Conservation (phyloP, 2,113 vertebrate species). For the Phrynosoma blainvillii region DNA sequence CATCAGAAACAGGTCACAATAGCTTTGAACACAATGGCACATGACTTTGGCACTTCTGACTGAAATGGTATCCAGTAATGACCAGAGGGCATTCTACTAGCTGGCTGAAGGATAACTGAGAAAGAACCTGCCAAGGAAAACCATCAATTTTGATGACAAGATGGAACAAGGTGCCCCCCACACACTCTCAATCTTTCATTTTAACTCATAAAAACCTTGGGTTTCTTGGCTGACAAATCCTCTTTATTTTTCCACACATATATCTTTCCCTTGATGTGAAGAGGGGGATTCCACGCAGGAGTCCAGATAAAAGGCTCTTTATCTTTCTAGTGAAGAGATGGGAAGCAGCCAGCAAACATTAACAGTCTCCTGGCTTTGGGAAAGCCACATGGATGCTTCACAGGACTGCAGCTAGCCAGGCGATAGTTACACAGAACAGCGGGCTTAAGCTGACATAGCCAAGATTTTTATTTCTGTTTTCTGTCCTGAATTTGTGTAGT, state of each 20-base stretch:
- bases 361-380: not conserved
- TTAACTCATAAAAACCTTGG: slow-evolving; percentile 12
- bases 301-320: slow-evolving; percentile 42
- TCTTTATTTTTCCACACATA: slow-evolving; percentile 47
- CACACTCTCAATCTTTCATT: slow-evolving; percentile 31
- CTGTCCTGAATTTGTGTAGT: not conserved
- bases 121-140: slow-evolving; percentile 62
- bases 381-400: slow-evolving; percentile 12
- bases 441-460: slow-evolving; percentile 20
- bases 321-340: rapidly evolving
- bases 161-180: slow-evolving; percentile 48
- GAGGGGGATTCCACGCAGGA: slow-evolving; percentile 40
- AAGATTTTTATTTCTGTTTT: not conserved
- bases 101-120: slow-evolving; percentile 32
- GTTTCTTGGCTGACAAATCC: slow-evolving; percentile 19
- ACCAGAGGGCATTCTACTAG: slow-evolving; percentile 18
- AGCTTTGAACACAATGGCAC: slow-evolving; percentile 49
- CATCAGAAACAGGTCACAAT: slow-evolving; percentile 69
- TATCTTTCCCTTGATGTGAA: not conserved
- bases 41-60: slow-evolving; percentile 48
- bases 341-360: slow-evolving; percentile 42
- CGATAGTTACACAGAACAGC: not conserved
- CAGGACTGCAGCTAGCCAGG: no score
- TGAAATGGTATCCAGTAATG: slow-evolving; percentile 59
- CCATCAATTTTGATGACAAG: slow-evolving; percentile 32